A percentile compares a stretch with the other conserved stretches of the same genome.
Evolutionary conservation across 2,113 vertebrate genomes (phyloP).

Genomic region (Chrysochloris asiatica): DNA sequence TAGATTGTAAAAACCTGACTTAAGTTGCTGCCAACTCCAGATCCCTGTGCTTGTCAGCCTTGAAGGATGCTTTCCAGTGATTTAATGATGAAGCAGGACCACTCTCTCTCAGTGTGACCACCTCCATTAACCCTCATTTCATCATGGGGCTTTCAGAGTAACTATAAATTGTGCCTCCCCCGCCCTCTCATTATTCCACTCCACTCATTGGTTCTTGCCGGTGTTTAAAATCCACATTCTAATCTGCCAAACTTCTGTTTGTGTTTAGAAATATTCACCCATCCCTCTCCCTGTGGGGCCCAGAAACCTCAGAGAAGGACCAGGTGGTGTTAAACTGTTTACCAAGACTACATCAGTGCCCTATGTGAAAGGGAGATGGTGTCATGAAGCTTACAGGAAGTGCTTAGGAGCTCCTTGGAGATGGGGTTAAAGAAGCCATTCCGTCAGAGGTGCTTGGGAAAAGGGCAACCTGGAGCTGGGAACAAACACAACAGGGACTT

Average conservation of each 20-base stretch:
- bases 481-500: rapidly evolving
- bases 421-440: conserved; percentile 31
- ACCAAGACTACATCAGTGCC: rapidly evolving
- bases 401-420: background rate
- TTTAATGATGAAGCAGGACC: background rate
- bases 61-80: background rate
- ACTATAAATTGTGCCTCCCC: no score
- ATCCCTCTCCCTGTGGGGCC: background rate
- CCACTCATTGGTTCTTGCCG: background rate
- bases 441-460: conserved; percentile 38
- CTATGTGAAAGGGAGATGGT: background rate
- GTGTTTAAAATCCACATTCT: background rate
- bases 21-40: background rate
- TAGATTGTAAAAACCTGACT: background rate
- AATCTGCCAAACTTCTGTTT: background rate
- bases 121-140: background rate
- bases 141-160: background rate
- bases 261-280: background rate
- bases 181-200: background rate
- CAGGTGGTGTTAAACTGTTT: background rate
- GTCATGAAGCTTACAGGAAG: background rate
- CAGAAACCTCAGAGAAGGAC: background rate
- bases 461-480: conserved; percentile 19
- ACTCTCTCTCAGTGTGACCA: background rate
- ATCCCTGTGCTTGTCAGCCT: no score